These are phyloP conservation scores for Corella eumyota DNA, from an alignment of 23 tunicate species.

Conservation along the genomic window DNA sequence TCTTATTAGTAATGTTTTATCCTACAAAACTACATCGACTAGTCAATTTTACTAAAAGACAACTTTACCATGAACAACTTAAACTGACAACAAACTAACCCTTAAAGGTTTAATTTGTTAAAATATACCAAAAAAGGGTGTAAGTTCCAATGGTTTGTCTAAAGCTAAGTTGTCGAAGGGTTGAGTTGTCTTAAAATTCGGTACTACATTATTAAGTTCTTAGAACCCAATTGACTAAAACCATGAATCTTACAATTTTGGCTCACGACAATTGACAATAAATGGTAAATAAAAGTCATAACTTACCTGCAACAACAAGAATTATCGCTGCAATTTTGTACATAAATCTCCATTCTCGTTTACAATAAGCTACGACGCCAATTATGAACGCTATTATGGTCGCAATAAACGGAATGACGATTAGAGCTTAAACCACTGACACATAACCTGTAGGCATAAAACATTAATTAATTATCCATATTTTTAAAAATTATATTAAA, in stretches of 20 bases:
- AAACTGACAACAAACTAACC: no score
- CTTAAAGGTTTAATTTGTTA: no score
- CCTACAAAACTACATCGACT: no score
- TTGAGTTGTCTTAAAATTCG: not conserved
- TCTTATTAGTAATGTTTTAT: no score
- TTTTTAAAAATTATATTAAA: not conserved
- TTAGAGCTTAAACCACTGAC: slow-evolving; percentile 62
- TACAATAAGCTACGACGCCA: slow-evolving; percentile 81
- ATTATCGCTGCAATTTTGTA: slow-evolving; percentile 82
- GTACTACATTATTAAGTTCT: not conserved
- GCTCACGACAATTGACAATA: no score
- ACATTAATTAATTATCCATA: not conserved
- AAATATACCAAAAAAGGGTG: no score
- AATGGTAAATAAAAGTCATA: no score
- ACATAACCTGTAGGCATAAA: slow-evolving; percentile 55
- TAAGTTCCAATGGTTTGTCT: no score
- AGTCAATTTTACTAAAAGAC: no score
- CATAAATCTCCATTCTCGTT: slow-evolving; percentile 79
- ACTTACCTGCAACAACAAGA: slow-evolving; percentile 66
- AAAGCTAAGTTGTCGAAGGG: not conserved
- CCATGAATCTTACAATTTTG: no score
- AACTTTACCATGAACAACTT: no score
- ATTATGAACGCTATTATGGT: slow-evolving; percentile 62
- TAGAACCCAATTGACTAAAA: not conserved
- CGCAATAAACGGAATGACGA: slow-evolving; percentile 63